Evolutionary conservation across 2,888 invertebrate species (phyloP), one percentile per base, ranked within the genome.

Genomic region (Nomada goodeniana): DNA sequence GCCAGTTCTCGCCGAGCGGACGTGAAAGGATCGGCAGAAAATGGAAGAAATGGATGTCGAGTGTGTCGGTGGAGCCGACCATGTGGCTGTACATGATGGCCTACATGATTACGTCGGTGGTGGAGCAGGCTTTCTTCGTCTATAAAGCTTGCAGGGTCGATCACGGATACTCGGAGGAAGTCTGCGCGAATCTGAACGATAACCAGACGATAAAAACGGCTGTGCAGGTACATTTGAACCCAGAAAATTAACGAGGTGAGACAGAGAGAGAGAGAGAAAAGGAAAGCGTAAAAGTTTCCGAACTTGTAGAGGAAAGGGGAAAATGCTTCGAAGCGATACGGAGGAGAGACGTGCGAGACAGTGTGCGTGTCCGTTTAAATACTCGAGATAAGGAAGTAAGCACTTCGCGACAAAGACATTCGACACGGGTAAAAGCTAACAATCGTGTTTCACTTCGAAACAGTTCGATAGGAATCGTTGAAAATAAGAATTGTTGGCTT

Each of bases 41-140:
- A 52, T 82, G 63, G 42, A 70, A 73, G 23, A 91, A 89, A 88
- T 92, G 91, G 89, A 57, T 91, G n/a, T 86, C 78, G 60, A 91
- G 94, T 44, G 95, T 97, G 72, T 96, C 98, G 0, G 97, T 98
- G 29, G 98, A 98, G 91, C 98, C 98, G 0, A 95, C 97, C 0
- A 96, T 98, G 96, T 97, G 98, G 92, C 94, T 98, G 2, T 98
- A 98, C 91, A 98, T 98, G 97, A 96, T 98, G 95, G 97, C 98
- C 0, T 97, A 96, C 90, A 97, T 97, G 97, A 95, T 96, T 69
- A 98, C 97, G 3, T 96, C 95, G 78, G 97, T 98, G 0, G 95
- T 97, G 50, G 97, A 98, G 90, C 97, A 97, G 91, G 96, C 96
- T 44, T 97, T 97, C 90, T 97, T 97, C 91, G 95, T 97, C 1